Evolutionary conservation across 2,113 vertebrate species (phyloP).

Genomic region (Glaucomys volans): DNA sequence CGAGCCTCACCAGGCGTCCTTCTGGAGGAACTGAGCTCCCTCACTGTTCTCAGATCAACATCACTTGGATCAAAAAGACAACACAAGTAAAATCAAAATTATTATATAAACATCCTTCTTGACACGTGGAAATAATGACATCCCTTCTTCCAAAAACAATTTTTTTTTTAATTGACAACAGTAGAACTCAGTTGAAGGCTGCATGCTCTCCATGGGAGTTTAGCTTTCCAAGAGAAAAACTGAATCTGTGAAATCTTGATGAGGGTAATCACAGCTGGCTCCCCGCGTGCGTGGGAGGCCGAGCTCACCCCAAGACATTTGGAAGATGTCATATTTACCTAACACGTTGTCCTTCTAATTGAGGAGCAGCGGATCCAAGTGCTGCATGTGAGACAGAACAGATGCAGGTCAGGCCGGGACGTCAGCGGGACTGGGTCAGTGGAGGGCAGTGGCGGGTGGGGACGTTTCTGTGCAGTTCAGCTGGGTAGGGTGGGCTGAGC

Average conservation of each 20-base stretch:
- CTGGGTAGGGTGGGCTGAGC: rapidly evolving
- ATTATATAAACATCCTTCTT: constrained; percentile 14
- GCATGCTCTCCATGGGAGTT: neutral
- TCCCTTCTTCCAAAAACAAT: neutral
- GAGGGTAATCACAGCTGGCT: neutral
- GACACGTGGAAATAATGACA: constrained; percentile 7
- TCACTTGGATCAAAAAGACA: neutral
- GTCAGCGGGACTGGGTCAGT: rapidly evolving
- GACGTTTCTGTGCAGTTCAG: neutral
- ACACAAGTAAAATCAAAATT: neutral
- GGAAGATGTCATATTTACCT: neutral
- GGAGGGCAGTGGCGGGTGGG: rapidly evolving
- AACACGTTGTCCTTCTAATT: neutral
- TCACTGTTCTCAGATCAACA: neutral
- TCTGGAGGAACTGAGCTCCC: neutral
- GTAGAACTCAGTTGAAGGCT: constrained; percentile 20
- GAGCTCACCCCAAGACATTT: neutral
- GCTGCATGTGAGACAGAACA: neutral
- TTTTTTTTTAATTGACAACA: neutral
- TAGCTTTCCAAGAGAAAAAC: constrained; percentile 40
- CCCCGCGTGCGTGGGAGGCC: neutral
- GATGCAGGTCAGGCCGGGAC: neutral
- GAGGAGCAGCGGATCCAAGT: neutral
- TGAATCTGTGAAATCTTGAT: neutral
- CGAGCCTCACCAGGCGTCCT: neutral